These are phyloP conservation scores for Malacoraja senta DNA, from an alignment of 2,797 vertebrate genomes.

Conservation along the genomic window DNA sequence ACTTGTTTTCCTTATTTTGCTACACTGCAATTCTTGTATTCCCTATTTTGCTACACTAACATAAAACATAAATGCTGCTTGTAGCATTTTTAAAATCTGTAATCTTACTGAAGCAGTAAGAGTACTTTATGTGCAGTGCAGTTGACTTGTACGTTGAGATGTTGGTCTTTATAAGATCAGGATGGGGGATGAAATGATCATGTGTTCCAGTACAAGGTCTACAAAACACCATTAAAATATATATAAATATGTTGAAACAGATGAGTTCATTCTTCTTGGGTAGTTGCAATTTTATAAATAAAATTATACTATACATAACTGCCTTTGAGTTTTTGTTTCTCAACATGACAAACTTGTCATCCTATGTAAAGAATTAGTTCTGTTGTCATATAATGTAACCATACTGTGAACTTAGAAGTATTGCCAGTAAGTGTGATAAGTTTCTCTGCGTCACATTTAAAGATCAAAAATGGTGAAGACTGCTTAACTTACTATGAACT, in stretches of 20 bases:
- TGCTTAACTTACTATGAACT: background rate
- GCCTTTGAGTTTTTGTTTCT: background rate
- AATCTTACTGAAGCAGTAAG: background rate
- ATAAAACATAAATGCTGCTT: background rate
- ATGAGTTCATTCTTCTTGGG: background rate
- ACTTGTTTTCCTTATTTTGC: background rate
- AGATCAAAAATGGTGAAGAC: background rate
- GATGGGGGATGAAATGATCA: background rate
- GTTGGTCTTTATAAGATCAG: slow-evolving; percentile 21
- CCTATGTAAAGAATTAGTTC: background rate
- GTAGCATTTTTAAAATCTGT: background rate
- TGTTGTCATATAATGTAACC: background rate
- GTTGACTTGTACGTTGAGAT: background rate
- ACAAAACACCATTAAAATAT: background rate
- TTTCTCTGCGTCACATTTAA: background rate
- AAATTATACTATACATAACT: background rate
- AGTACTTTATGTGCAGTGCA: background rate
- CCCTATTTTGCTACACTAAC: background rate
- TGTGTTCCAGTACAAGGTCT: background rate
- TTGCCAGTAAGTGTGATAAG: background rate
- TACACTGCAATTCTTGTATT: background rate
- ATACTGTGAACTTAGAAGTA: background rate
- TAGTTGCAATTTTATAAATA: background rate
- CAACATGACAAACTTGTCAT: no score
- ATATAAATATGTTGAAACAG: background rate